These are phyloP conservation scores for Nixonia krombeini DNA, from an alignment of 1,140 invertebrate species.

Conservation along the genomic window DNA sequence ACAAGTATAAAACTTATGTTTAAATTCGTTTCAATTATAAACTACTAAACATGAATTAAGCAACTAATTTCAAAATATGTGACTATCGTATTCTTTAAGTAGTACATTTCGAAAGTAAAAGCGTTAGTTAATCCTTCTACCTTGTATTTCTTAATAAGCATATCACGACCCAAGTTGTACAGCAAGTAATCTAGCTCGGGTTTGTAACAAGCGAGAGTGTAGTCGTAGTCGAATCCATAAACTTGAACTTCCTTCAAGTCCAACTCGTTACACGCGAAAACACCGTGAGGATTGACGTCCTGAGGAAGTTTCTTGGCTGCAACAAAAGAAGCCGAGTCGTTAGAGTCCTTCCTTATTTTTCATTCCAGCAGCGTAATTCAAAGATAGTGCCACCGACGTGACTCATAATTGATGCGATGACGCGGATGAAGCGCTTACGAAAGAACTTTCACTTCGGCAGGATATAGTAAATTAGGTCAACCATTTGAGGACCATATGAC, in stretches of 20 bases:
- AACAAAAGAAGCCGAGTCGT: slow-evolving; percentile 10
- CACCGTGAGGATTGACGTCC: slow-evolving; percentile 86
- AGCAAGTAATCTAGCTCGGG: slow-evolving; percentile 91
- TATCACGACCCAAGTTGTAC: slow-evolving; percentile 91
- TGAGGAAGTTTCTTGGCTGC: slow-evolving; percentile 89
- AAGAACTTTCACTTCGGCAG: slow-evolving; percentile 46
- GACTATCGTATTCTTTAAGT: too few relatives aligned
- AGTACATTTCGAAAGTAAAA: too few relatives aligned
- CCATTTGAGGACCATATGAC: slow-evolving; percentile 38
- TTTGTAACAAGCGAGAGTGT: slow-evolving; percentile 97
- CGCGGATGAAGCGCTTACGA: slow-evolving; percentile 28
- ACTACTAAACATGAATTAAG: too few relatives aligned
- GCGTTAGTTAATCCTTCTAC: too few relatives aligned
- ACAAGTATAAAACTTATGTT: too few relatives aligned
- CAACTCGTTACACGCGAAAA: slow-evolving; percentile 98
- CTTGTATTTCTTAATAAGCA: slow-evolving; percentile 90
- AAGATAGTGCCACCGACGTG: not conserved
- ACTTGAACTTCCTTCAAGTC: slow-evolving; percentile 92
- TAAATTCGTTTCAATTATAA: too few relatives aligned
- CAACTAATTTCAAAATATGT: too few relatives aligned
- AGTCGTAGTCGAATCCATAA: slow-evolving; percentile 99
- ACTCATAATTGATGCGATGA: slow-evolving; percentile 25
- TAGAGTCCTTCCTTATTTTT: not conserved
- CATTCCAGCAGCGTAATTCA: too few relatives aligned
- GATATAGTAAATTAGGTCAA: slow-evolving; percentile 44